Evolutionary conservation across 2,888 invertebrate species (phyloP).

Genomic region (Hartigia nigra): DNA sequence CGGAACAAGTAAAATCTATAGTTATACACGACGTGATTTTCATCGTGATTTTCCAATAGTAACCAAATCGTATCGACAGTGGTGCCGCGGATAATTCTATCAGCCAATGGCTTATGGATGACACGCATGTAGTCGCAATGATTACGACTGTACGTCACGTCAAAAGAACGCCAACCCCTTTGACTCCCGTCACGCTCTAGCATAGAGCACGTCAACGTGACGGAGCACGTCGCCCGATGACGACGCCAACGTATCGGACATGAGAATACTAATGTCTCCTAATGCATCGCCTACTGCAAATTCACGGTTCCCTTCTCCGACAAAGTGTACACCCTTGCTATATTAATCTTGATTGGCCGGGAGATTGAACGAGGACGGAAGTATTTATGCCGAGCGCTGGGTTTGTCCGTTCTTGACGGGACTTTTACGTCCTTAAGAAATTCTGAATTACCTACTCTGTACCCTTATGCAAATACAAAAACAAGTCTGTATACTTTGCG

Average conservation of each 20-base stretch:
- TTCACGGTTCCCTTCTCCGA: constrained; percentile 19
- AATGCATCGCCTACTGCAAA: constrained; percentile 47
- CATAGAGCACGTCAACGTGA: constrained; percentile 32
- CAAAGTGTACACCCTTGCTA: not conserved
- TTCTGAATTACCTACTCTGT: not conserved
- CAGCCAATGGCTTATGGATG: not conserved
- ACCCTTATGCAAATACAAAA: not conserved
- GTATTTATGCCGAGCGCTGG: not conserved
- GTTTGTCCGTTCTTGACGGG: not conserved
- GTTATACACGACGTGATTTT: not conserved
- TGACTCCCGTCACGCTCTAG: constrained; percentile 34
- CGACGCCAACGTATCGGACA: constrained; percentile 34
- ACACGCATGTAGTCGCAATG: constrained; percentile 9
- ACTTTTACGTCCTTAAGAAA: not conserved
- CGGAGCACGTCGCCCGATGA: constrained; percentile 40
- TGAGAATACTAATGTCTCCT: constrained; percentile 54
- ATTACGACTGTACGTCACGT: constrained; percentile 37
- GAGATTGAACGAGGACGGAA: not conserved
- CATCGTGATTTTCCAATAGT: not conserved
- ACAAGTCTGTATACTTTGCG: not conserved
- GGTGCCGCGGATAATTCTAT: not conserved
- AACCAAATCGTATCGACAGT: not conserved
- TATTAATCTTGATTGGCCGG: not conserved
- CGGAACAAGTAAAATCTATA: not conserved
- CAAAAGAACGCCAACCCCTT: constrained; percentile 48